These are phyloP conservation scores for Megaceryle maxima DNA, from an alignment of 2,113 vertebrate species.

Conservation along the genomic window DNA sequence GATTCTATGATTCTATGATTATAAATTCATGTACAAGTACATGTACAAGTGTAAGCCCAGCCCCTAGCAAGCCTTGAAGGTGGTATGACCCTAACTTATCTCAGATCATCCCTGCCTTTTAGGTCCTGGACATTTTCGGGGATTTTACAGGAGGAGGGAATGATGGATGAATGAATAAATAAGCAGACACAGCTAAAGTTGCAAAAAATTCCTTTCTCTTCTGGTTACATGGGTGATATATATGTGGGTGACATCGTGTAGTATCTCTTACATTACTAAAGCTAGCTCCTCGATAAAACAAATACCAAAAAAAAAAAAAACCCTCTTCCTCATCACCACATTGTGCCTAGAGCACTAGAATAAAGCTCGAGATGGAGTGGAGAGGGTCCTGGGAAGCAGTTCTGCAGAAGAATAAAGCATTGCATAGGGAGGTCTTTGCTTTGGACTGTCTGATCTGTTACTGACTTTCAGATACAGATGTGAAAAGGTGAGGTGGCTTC, in stretches of 20 bases:
- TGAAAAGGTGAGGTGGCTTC: background rate
- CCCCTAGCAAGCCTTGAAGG: background rate
- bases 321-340: background rate
- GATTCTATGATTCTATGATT: too few relatives aligned
- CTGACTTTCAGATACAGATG: background rate
- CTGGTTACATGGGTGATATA: background rate
- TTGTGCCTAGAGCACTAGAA: background rate
- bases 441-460: background rate
- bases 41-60: background rate
- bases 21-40: background rate
- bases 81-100: background rate
- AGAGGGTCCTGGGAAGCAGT: background rate
- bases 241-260: background rate
- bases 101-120: background rate
- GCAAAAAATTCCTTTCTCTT: background rate
- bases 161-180: background rate
- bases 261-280: background rate
- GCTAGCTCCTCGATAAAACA: background rate
- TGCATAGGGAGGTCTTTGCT: background rate
- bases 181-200: background rate
- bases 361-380: background rate
- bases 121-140: background rate
- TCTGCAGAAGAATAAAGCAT: background rate
- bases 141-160: background rate
- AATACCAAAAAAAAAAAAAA: background rate